phyloP scores from a whole-genome alignment of 1,140 invertebrate species.

The Pentalonia nigronervosa region DNA sequence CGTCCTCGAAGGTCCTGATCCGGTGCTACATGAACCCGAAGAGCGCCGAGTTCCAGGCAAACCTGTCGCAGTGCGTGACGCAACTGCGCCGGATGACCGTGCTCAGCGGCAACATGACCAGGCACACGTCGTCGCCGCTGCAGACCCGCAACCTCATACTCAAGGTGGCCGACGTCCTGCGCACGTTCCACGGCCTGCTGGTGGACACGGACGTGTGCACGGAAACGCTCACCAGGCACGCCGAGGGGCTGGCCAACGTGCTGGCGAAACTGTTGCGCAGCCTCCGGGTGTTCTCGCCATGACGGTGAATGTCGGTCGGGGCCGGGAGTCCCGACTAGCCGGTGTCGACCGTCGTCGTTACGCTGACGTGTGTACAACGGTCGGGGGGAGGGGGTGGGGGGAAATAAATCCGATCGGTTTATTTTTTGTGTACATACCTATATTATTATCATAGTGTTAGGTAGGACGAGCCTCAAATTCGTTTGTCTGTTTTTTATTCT shows the following conservation, averaged over 20 bases:
- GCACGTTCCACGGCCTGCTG: conserved; percentile 59
- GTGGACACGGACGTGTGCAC: conserved; percentile 65
- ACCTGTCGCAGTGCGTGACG: conserved; percentile 75
- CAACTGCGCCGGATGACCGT: conserved; percentile 74
- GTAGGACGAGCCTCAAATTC: neutral
- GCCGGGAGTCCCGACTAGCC: neutral
- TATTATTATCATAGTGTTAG: neutral
- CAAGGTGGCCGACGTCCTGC: conserved; percentile 69
- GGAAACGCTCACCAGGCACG: conserved; percentile 74
- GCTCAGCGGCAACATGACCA: conserved; percentile 74
- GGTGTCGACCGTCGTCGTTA: neutral
- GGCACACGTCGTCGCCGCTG: conserved; percentile 76
- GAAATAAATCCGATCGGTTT: neutral
- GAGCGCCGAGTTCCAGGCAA: conserved; percentile 69
- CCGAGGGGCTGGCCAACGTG: conserved; percentile 81
- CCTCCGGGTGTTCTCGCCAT: conserved; percentile 81
- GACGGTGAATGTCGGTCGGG: conserved; percentile 22
- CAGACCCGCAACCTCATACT: conserved; percentile 81
- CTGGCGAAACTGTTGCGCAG: conserved; percentile 81
- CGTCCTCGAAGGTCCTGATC: conserved; percentile 82
- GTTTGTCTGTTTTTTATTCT: neutral
- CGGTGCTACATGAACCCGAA: conserved; percentile 66
- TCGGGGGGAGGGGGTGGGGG: too few relatives aligned
- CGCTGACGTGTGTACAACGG: neutral
- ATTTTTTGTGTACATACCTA: neutral